phyloP scores from a whole-genome alignment of 2,113 vertebrate species.

The Heterotis niloticus region DNA sequence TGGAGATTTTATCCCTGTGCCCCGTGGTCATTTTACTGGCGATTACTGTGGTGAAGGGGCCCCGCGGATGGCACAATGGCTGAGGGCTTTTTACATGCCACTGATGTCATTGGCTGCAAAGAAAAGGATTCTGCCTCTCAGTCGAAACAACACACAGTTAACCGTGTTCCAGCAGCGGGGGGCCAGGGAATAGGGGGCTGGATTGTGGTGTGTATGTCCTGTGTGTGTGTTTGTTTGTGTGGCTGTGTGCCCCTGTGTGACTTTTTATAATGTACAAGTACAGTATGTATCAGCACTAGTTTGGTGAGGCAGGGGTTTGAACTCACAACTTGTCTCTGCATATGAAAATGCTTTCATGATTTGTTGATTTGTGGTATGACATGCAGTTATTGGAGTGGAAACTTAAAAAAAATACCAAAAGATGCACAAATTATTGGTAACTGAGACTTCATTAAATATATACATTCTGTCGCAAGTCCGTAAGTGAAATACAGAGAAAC shows the following conservation, averaged over 20 bases:
- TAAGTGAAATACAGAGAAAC: background rate
- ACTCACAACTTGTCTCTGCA: background rate
- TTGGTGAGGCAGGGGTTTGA: too few species aligned
- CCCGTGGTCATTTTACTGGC: slow-evolving; percentile 52
- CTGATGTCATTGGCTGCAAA: slow-evolving; percentile 54
- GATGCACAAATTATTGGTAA: background rate
- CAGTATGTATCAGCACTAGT: too few species aligned
- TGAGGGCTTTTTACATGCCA: slow-evolving; percentile 56
- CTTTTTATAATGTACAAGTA: too few species aligned
- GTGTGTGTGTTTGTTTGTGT: slow-evolving; percentile 24
- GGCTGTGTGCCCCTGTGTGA: slow-evolving; percentile 25
- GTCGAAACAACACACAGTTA: slow-evolving; percentile 50
- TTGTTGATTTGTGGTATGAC: background rate
- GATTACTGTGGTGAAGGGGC: slow-evolving; percentile 57
- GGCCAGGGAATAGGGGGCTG: slow-evolving; percentile 16
- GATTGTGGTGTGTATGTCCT: background rate
- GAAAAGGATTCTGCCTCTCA: slow-evolving; percentile 47
- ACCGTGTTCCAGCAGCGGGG: slow-evolving; percentile 44
- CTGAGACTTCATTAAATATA: background rate
- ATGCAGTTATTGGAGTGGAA: background rate
- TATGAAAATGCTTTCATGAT: background rate
- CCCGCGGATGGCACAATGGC: slow-evolving; percentile 56
- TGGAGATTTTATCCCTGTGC: slow-evolving; percentile 55
- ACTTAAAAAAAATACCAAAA: background rate
- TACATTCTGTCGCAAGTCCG: background rate